Base-by-base conservation (phyloP, 2,113 vertebrate species). In the Centropristis striata region DNA sequence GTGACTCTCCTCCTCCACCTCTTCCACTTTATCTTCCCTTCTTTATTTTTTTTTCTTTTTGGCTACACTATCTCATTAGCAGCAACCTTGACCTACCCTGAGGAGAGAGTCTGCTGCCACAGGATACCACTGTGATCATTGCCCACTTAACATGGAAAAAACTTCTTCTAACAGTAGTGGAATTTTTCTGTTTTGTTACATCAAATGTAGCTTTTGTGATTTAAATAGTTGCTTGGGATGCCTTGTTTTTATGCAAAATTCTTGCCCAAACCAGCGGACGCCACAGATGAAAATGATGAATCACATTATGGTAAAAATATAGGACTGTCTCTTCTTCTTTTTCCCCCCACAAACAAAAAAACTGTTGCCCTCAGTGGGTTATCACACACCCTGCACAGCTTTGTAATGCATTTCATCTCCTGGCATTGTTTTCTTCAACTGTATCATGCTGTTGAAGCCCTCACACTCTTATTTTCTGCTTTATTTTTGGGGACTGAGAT, bases 61-160 rank as follows among this genome's bases (percentile, higher is more conserved):
- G 1, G 36, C 73, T 25, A 20, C 73, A 54, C 49, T 46, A 67
- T 83, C 83, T 90, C 83, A 79, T 93, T 88, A 90, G 80, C 75
- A 20, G 47, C 80, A 84, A 85, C 90, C 85, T 88, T 90, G 85
- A 91, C 86, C 78, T 59, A 42, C 74, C 71, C 75, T 42, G 21
- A 64, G 46, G 61, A 16, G 46, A 75, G 47, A 37, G 67, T 64
- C 63, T 7, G 67, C 36, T 46, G 78, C 84, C 4, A 42, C n/a
- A 4, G 64, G 53, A 70, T 32, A 66, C 69, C 57, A 12, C 71
- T 71, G 7, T 64, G 63, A 81, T 80, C 65, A 21, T n/a, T 64
- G 74, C 32, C 63, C 57, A 69, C 60, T 64, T 68, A 53, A 58
- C 28, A 23, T 47, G 11, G 36, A 10, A 2, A 39, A 28, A 59